Percentiles rank a stretch among this genome's conserved stretches.
phyloP scores from a whole-genome alignment of 2,797 vertebrate genomes.

The Choloepus didactylus region DNA sequence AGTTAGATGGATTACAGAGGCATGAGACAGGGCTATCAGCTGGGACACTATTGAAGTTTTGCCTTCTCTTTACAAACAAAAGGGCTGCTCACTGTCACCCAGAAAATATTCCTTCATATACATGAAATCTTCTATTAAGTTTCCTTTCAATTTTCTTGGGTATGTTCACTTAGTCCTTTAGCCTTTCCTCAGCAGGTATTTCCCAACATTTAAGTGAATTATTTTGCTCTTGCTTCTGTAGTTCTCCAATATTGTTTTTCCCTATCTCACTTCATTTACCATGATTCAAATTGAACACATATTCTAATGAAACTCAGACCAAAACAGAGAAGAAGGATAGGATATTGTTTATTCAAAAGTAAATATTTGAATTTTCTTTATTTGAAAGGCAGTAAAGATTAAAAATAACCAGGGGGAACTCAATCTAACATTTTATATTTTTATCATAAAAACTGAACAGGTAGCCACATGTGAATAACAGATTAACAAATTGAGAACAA shows the following conservation, averaged over 20 bases:
- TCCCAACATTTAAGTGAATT: slow-evolving; percentile 49
- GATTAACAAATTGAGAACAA: background rate
- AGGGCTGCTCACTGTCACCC: slow-evolving; percentile 50
- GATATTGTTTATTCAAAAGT: background rate
- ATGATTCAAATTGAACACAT: slow-evolving; percentile 34
- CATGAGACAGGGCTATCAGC: slow-evolving; percentile 49
- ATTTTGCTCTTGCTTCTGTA: slow-evolving; percentile 51
- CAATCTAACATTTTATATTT: slow-evolving; percentile 18
- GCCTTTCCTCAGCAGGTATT: slow-evolving; percentile 61
- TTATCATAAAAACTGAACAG: background rate
- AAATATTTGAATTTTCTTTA: background rate
- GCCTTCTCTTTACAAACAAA: slow-evolving; percentile 74
- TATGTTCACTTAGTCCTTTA: slow-evolving; percentile 52
- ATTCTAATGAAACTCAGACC: slow-evolving; percentile 14
- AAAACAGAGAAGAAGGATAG: background rate
- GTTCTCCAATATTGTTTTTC: slow-evolving; percentile 50
- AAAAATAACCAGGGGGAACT: background rate
- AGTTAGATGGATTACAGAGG: slow-evolving; percentile 58
- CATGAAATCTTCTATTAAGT: slow-evolving; percentile 30
- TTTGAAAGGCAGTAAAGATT: background rate
- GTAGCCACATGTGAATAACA: background rate
- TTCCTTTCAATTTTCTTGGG: slow-evolving; percentile 70
- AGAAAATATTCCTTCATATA: slow-evolving; percentile 60
- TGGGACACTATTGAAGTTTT: slow-evolving; percentile 52
- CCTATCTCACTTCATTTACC: slow-evolving; percentile 63